Evolutionary conservation across 1,140 invertebrate species (phyloP).

Genomic region (Nixonia krombeini): DNA sequence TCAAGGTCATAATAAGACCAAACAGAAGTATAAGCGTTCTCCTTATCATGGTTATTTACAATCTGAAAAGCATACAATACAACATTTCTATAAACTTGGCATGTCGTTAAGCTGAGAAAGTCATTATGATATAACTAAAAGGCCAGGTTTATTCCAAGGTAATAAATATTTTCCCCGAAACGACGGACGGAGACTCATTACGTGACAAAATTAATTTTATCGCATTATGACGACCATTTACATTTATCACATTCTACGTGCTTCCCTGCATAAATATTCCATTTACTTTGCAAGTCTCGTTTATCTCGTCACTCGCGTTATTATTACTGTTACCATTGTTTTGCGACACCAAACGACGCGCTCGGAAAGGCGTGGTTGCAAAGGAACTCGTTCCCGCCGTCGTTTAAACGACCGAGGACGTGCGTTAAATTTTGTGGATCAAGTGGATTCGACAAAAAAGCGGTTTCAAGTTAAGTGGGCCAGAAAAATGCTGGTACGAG

Average conservation of each 20-base stretch:
- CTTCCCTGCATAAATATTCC: too few relatives aligned
- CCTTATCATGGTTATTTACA: slow-evolving; percentile 32
- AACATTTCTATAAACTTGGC: too few relatives aligned
- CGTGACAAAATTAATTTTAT: too few relatives aligned
- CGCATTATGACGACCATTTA: background rate
- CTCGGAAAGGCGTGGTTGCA: slow-evolving; percentile 19
- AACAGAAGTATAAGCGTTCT: slow-evolving; percentile 14
- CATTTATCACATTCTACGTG: too few relatives aligned
- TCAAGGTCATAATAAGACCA: slow-evolving; percentile 7
- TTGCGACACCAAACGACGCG: too few relatives aligned
- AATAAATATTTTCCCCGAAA: too few relatives aligned
- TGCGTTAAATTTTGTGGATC: slow-evolving; percentile 23
- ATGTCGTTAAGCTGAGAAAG: too few relatives aligned
- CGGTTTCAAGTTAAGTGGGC: slow-evolving; percentile 20
- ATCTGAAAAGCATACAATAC: slow-evolving; percentile 18
- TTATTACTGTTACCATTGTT: slow-evolving; percentile 32
- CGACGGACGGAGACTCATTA: too few relatives aligned
- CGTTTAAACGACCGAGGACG: background rate
- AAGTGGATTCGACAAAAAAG: slow-evolving; percentile 24
- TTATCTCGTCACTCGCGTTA: background rate
- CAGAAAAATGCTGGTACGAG: slow-evolving; percentile 2
- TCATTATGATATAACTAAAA: too few relatives aligned
- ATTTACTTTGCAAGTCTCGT: too few relatives aligned
- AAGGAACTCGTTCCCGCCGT: slow-evolving; percentile 9
- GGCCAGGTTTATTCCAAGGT: too few relatives aligned